phyloP scores from a whole-genome alignment of 2,797 vertebrate species.

The Macroramphosus scolopax region DNA sequence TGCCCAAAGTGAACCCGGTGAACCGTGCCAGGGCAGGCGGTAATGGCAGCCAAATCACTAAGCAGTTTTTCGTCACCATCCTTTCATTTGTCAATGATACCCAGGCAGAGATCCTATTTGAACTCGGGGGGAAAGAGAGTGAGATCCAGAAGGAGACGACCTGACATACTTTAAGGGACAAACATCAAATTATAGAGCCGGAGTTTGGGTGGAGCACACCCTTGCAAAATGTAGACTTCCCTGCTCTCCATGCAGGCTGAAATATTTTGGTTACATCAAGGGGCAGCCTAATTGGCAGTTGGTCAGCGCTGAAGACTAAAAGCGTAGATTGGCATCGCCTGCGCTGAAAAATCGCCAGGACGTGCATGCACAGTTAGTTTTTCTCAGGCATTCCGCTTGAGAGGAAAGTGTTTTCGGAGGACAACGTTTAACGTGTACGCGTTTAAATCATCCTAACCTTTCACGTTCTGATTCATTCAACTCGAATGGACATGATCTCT shows the following conservation, averaged over 20 bases:
- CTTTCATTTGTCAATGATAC: no score
- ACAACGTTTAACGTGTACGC: no score
- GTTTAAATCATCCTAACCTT: no score
- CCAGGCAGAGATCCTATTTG: no score
- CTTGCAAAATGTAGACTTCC: conserved; percentile 68
- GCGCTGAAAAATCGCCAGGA: conserved; percentile 32
- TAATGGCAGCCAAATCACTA: no score
- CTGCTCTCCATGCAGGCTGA: conserved; percentile 53
- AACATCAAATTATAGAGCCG: conserved; percentile 76
- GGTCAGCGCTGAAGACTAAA: conserved; percentile 69
- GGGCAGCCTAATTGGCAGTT: conserved; percentile 74
- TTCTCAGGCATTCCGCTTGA: conserved; percentile 18
- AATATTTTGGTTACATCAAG: conserved; percentile 57
- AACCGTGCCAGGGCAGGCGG: no score
- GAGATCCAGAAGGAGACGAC: conserved; percentile 39
- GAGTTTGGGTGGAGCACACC: conserved; percentile 71
- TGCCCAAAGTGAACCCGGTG: no score
- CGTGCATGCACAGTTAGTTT: conserved; percentile 14
- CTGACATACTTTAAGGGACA: conserved; percentile 60
- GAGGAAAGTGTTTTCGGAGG: conserved; percentile 8
- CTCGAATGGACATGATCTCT: background rate
- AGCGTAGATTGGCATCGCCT: conserved; percentile 59
- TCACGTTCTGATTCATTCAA: background rate
- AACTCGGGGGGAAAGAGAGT: conserved; percentile 16
- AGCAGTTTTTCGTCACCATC: no score